These are phyloP conservation scores for Chloroceryle inda DNA, from an alignment of 2,797 vertebrate genomes.

Conservation along the genomic window DNA sequence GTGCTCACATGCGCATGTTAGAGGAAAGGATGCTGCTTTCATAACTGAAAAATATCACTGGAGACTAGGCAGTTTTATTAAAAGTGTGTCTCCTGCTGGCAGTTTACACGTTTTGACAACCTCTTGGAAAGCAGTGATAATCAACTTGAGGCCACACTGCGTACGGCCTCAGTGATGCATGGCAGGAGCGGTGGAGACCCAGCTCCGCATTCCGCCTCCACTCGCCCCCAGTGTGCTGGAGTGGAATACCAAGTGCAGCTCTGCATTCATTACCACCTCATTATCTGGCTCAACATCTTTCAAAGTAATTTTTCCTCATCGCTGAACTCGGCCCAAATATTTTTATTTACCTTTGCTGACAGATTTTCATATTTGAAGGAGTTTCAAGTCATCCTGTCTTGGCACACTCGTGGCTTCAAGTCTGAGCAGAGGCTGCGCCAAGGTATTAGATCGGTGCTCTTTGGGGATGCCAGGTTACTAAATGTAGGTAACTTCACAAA, in stretches of 20 bases:
- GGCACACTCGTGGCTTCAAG: background rate
- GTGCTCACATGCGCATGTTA: conserved; percentile 7
- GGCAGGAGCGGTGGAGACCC: background rate
- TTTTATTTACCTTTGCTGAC: conserved; percentile 69
- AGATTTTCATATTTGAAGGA: conserved; percentile 32
- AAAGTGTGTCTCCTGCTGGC: conserved; percentile 67
- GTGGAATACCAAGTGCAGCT: conserved; percentile 67
- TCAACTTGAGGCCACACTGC: conserved; percentile 51
- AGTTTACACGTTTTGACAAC: conserved; percentile 66
- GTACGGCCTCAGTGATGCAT: conserved; percentile 64
- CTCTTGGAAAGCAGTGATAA: conserved; percentile 38
- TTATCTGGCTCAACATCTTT: conserved; percentile 67
- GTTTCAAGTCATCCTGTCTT: background rate
- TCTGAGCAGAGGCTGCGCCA: background rate
- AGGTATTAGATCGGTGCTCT: background rate
- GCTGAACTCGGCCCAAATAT: conserved; percentile 53
- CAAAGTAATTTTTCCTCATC: conserved; percentile 61
- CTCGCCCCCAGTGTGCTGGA: conserved; percentile 66
- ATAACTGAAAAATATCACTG: conserved; percentile 21
- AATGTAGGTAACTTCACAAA: background rate
- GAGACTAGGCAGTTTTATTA: conserved; percentile 66
- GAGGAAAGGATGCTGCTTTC: background rate
- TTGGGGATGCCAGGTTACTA: background rate
- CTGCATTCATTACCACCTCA: conserved; percentile 75
- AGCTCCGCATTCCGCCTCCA: background rate